Evolutionary conservation across 2,888 invertebrate genomes (phyloP), one percentile per base, ranked within the genome.

Genomic region (Drosophila cracens): DNA sequence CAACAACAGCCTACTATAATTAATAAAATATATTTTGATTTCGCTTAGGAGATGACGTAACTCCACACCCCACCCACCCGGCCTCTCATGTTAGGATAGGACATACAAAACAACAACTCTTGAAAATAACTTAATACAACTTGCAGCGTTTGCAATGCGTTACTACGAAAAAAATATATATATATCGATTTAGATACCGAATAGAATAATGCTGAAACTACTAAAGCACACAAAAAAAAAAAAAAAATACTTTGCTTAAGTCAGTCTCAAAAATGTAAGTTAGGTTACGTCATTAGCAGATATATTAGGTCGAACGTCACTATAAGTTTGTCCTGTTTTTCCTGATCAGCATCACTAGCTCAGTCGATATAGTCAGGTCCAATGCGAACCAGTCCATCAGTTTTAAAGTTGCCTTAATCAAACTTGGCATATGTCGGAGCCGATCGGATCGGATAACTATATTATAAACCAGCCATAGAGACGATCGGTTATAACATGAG

Each of bases 121-220:
- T 34, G 11, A 38, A 27, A 56, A 18, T 38, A 16, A 56, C 25
- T 36, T n/a, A 29, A 29, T 13, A 46, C 29, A 49, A 8, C 2
- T 49, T 49, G 1, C 49, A 33, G 7, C 58, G 51, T 38, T 61
- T 40, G 21, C 40, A 2, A 25, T 11, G 29, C 36, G 21, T 52
- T 51, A 13, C 16, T 52, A 40, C 11, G 1, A 16, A 29, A 29
- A 21, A 38, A 25, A 5, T 25, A 25, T 1, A 29, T 7, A 29
- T 31, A 31, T 31, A 57, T n/a, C 27, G 49, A 65, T 65, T 58
- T 16, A 21, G 33, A 13, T 4, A 27, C 31, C n/a, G 58, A 40
- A 58, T 58, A 16, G 6, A 18, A 48, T 48, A 34, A 48, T 13
- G 48, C 27, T 27, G 10, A 38, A 8, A 18, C 33, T 34, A 25